Evolutionary conservation across 1,140 invertebrate species (phyloP), one percentile per base, ranked within the genome.

Genomic region (Thalassaphorura encarpata): DNA sequence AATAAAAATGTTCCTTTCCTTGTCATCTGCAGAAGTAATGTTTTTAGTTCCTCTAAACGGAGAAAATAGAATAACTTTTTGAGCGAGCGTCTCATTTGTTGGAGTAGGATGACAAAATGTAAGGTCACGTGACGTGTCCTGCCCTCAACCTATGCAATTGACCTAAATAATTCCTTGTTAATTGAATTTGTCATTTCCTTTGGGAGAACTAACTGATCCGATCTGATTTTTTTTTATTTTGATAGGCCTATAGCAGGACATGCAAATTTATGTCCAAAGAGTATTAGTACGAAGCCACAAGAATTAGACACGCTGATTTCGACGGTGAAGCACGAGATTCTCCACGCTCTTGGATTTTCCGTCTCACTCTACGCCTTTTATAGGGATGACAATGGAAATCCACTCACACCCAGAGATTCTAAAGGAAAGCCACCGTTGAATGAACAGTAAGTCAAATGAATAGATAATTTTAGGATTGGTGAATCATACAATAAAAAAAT

Each of bases 251-350:
- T 19, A 52, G 11, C 95, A 1, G 96, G 96, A 0, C 94, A 98
- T 75, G 93, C 95, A 1, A 99, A 98, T 76, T 81, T 99, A 49
- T 99, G 96, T 69, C 95, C 95, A 0, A 80, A 85, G n/a, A 90
- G 89, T 66, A 86, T 99, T 42, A 92, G 87, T 66, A 94, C 88
- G 16, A 91, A 92, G 68, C 80, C 83, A 28, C 87, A 96, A 67
- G 93, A 99, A 67, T 73, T 94, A 54, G 87, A 93, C 65, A 92
- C 92, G 16, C 77, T 97, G 1, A 74, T 97, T 58, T 95, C 93
- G 23, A 98, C 94, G 0, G 90, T 99, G 0, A 98, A 99, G 72
- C 96, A 99, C 73, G 96, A 99, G 72, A 98, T 99, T 69, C 76
- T 98, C 1, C 96, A 99, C 75, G 94, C 95, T 0, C 74, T 99